Base-by-base conservation (phyloP, 1,140 invertebrate genomes). In the Sesamia nonagrioides region DNA sequence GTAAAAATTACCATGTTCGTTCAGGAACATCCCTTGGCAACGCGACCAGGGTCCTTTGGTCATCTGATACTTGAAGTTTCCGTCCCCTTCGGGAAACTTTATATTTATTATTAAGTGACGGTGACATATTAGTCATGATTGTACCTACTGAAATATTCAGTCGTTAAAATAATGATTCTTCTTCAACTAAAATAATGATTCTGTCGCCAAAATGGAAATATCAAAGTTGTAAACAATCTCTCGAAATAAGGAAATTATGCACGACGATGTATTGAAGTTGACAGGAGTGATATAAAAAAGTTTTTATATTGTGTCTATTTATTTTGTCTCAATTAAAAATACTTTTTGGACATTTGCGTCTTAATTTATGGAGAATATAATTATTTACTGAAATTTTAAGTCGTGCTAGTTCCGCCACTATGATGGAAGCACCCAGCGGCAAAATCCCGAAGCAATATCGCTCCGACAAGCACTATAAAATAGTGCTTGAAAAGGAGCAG, bases 21-120 rank as follows among this genome's bases (percentile, higher is more conserved):
- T 94, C 92, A 42, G 91, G 86, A 13, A 94, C 80, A 78, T 94
- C 91, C 73, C 89, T 93, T 8, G 92, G 92, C 42, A 94, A 77
- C 2, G 89, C 92, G 7, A 88, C 35, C 18, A 94, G 54, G 0
- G 85, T 87, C 61, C 88, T 87, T 40, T 82, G 84, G 68, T 93
- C 90, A 48, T 93, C 90, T 42, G 85, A 85, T 11, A 88, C 71
- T 58, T 84, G 85, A 52, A 92, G 68, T 60, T 93, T 94, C 27
- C 84, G 88, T 1, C 91, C 92, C n/a, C 86, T 81, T 40, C 92
- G 85, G 6, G 92, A 90, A 68, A 93, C 79, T 76, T 79, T 89
- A 69, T 84, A 92, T 74, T 90, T 92, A 63, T 90, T 92, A 63
- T 73, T 88, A 45, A 1, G 7, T 42, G 61, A 56, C 2, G n/a